These are phyloP conservation scores for Umimayanthus kanabou DNA, from an alignment of 92 coral and sea anemone species.

Conservation along the genomic window DNA sequence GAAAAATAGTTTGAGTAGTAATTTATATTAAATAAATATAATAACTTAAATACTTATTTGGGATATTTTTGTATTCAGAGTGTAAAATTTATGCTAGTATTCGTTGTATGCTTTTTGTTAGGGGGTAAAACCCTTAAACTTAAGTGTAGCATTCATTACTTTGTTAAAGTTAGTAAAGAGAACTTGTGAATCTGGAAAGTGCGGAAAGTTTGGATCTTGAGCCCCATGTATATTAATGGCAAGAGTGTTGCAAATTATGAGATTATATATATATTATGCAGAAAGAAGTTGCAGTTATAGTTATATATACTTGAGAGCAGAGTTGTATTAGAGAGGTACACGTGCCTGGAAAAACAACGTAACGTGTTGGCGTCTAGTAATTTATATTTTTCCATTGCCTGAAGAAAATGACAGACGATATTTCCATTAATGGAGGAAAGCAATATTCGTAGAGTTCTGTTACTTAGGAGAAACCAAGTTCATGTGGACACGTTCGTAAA, in stretches of 20 bases:
- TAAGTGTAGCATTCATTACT: neutral
- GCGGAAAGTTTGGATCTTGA: neutral
- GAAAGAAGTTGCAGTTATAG: neutral
- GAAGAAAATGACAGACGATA: neutral
- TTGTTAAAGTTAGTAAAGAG: neutral
- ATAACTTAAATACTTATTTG: neutral
- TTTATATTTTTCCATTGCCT: neutral
- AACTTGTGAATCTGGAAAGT: neutral
- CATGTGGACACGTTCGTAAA: neutral
- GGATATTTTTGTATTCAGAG: neutral
- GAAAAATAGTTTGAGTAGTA: neutral
- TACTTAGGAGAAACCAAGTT: neutral
- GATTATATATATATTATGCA: neutral
- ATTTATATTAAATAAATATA: no score
- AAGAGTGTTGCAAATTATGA: neutral
- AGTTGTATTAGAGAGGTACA: neutral
- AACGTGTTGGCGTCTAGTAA: no score
- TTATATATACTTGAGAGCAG: neutral
- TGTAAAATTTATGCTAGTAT: neutral
- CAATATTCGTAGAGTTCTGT: neutral
- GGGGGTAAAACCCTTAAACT: neutral
- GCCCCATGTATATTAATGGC: neutral
- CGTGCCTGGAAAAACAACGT: neutral
- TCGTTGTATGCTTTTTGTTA: neutral
- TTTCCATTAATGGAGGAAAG: neutral